Base-by-base conservation (phyloP, 2,888 invertebrate genomes). In the Phengaris arion region DNA sequence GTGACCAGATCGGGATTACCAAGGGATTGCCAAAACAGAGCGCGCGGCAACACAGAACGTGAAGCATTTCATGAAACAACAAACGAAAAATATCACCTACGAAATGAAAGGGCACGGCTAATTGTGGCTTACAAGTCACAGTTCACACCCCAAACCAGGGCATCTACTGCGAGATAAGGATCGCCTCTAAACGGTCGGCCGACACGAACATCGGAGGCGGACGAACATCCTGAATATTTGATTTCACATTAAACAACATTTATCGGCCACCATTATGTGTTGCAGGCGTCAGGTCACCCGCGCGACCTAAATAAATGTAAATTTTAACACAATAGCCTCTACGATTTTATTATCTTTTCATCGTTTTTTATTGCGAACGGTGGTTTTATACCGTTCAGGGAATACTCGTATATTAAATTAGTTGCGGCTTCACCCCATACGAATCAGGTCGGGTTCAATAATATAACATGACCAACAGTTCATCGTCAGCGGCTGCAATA, bases 81-180 rank as follows among this genome's bases (percentile, higher is more conserved):
- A 72, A 59, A n/a, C 46, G 74, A 77, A 72, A 74, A 72, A 35
- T 76, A 77, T 78, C 57, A 54, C 72, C 59, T 75, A 59, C 55
- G 57, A 77, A 79, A 77, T 77, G 77, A 80, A 82, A 80, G 77
- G 81, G 78, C 79, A 79, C 79, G 80, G 70, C 75, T 80, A 81
- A 82, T 86, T 84, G 84, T 84, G 81, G 82, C 83, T 35, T 4
- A 84, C 82, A 87, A 85, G 86, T 85, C 85, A 81, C 89, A 88
- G 89, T 88, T 90, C 87, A 86, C 91, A 89, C 87, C 86, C 86
- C 1, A 84, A 78, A 84, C 80, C 82, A 81, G 84, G 85, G 84
- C 83, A 80, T 82, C 85, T 22, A 35, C 35, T 87, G 86, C 89
- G 92, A 93, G 93, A 93, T 93, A 89, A 85, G 82, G 84, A 93